Evolutionary conservation across 2,888 invertebrate species (phyloP).

Genomic region (Cyclophora albipunctata): DNA sequence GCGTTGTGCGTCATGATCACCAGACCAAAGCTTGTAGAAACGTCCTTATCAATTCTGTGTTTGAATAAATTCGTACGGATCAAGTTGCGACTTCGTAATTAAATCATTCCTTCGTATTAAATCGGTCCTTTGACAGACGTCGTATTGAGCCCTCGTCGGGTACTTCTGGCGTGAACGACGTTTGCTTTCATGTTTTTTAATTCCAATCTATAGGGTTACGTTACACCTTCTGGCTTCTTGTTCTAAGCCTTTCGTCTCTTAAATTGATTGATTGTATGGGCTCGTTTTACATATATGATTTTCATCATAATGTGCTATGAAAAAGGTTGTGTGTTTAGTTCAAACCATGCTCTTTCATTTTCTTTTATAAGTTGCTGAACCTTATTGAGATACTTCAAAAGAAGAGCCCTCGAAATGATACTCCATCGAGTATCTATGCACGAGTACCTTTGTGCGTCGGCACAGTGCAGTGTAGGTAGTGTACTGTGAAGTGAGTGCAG

Average conservation of each 20-base stretch:
- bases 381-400: too few relatives aligned
- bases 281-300: neutral
- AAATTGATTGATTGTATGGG: slow-evolving; percentile 9
- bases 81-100: slow-evolving; percentile 59
- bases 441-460: neutral
- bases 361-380: too few relatives aligned
- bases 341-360: too few relatives aligned
- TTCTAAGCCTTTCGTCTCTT: slow-evolving; percentile 17
- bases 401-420: too few relatives aligned
- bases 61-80: slow-evolving; percentile 20
- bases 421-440: too few relatives aligned
- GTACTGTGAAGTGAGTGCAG: too few relatives aligned
- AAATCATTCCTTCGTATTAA: slow-evolving; percentile 62
- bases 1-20: too few relatives aligned
- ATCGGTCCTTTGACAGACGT: slow-evolving; percentile 50
- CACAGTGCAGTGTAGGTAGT: neutral
- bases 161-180: slow-evolving; percentile 40
- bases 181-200: slow-evolving; percentile 46
- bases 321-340: too few relatives aligned
- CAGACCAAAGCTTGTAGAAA: too few relatives aligned
- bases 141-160: slow-evolving; percentile 47
- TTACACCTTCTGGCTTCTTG: slow-evolving; percentile 16
- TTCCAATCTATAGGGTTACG: slow-evolving; percentile 32
- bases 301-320: too few relatives aligned
- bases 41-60: slow-evolving; percentile 5